Evolutionary conservation across 2,797 vertebrate species (phyloP), one percentile per base, ranked within the genome.

Genomic region (Sebastiscus tertius): DNA sequence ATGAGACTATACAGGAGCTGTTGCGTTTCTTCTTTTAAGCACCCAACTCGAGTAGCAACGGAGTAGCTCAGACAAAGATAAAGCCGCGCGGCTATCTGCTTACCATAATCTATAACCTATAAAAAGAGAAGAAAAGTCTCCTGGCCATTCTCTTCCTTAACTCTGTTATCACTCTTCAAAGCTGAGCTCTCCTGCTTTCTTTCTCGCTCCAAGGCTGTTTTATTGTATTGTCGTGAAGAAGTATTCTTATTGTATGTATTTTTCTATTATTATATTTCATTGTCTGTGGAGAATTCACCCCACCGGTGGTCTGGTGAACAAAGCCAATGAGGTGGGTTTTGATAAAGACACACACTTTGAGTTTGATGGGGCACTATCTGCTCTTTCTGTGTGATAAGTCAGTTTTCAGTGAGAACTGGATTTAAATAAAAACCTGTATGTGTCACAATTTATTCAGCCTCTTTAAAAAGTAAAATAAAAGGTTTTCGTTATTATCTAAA

Each of bases 21-120:
- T 80, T 90, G 88, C 83, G 22, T 87, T 34, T 91, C 76, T 89
- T 88, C 74, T 65, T 82, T 84, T 92, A 95, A 95, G 90, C 91
- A 82, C 81, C 84, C 80, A 90, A 87, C 90, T 90, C 56, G 80
- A 92, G 87, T 63, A 71, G 90, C 79, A 75, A 85, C 66, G 66
- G 82, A 87, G 90, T 80, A 77, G 80, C 78, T 88, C 84, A 82
- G 88, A 91, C 93, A 92, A 90, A 93, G 93, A 88, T 91, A 87
- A 92, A 89, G 85, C 86, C 66, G 80, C 26, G 49, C 70, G 72
- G 88, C 90, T 93, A 94, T 94, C 93, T 94, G 86, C 93, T 94
- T 94, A 94, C 91, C 92, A 86, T 95, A 95, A 95, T 95, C 94
- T 95, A 84, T 91, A 89, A 91, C 89, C 89, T 91, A 88, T 90